Base-by-base conservation (phyloP, 53 echinoderm and acorn worm species). In the Echinometra lucunter region DNA sequence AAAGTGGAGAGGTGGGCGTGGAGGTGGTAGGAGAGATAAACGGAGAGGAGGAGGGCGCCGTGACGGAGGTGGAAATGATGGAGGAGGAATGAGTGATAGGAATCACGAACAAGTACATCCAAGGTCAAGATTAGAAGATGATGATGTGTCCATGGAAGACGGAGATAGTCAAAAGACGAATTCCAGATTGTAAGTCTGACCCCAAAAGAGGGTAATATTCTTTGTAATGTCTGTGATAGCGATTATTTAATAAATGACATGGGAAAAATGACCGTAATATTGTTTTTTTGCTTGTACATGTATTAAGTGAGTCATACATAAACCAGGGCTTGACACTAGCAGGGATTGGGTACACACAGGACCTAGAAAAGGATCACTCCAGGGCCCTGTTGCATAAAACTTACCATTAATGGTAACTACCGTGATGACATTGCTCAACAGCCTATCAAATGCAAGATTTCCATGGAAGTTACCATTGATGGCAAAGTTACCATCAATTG, bases 61-160 rank as follows among this genome's bases (percentile, higher is more conserved):
- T 69, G 18, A 74, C 35, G 75, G 92, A 19, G 57, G 80, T 19
- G 10, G 92, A 0, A 21, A 57, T 18, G 81, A 58, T 37, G 57
- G 78, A 1, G n/a, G 38, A 32, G 92, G 35, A 75, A 49, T 55
- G 78, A 78, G 13, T 25, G 42, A 72, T 55, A 81, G 45, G 87
- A 94, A 16, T 85, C n/a, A 27, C n/a, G 47, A 45, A 35, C 85
- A 67, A 95, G 95, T 1, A 23, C 27, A 85, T 47, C 85, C 97
- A 97, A 89, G 95, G 58, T 96, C 97, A 55, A 96, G 96, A 90
- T 38, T 97, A 27, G 94, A 95, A 27, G 97, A 97, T 90, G 96
- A 98, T n/a, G 98, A 98, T 96, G 95, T 96, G 44, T 85, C 89
- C 2, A 97, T 97, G 95, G 96, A 96, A 37, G 98, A 96, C 35